Conservation (phyloP, 1,140 invertebrate genomes). For the Trichonephila clavipes region DNA sequence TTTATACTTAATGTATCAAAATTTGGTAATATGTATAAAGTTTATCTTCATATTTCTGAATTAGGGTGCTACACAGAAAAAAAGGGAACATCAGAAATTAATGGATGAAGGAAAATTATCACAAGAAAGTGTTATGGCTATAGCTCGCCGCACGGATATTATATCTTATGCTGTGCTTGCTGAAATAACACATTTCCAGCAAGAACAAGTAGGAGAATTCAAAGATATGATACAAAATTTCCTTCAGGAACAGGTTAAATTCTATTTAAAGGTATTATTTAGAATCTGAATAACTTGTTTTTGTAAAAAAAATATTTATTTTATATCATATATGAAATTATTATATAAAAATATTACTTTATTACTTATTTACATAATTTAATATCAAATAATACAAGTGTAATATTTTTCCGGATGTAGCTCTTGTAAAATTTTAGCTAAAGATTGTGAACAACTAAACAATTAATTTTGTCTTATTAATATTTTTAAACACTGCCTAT, state of each 20-base stretch:
- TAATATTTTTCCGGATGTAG: no score
- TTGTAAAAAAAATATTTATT: background rate
- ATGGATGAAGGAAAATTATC: slow-evolving; percentile 91
- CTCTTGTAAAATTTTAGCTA: no score
- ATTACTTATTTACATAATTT: no score
- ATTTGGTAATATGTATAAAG: background rate
- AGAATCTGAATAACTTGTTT: background rate
- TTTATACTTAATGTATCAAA: background rate
- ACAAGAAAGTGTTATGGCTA: slow-evolving; percentile 88
- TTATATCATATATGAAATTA: background rate
- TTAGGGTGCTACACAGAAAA: slow-evolving; percentile 91
- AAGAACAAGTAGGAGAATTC: slow-evolving; percentile 91
- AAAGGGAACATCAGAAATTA: slow-evolving; percentile 92
- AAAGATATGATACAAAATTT: slow-evolving; percentile 92
- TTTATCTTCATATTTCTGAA: slow-evolving; percentile 33
- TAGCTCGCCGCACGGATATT: slow-evolving; percentile 91
- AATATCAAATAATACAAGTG: no score
- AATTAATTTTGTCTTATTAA: no score
- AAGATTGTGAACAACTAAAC: no score
- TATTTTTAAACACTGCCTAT: no score
- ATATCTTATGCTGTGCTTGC: slow-evolving; percentile 95
- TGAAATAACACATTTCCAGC: slow-evolving; percentile 96
- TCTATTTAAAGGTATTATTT: slow-evolving; percentile 88
- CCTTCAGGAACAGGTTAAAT: slow-evolving; percentile 92
- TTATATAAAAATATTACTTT: background rate